Conservation (phyloP, 2,113 vertebrate genomes). For the Bungarus multicinctus region DNA sequence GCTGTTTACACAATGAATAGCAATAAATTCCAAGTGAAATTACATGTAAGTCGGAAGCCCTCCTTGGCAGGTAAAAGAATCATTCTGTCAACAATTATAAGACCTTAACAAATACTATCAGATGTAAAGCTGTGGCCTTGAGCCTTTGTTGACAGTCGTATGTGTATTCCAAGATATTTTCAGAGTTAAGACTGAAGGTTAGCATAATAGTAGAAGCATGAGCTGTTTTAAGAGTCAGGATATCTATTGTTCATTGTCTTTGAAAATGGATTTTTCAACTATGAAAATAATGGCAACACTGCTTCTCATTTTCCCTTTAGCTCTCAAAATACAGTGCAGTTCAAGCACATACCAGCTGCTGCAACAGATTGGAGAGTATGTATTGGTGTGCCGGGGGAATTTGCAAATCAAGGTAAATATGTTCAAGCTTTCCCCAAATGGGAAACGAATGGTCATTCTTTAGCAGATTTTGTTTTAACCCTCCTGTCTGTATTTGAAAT, state of each 20-base stretch:
- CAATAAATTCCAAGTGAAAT: background rate
- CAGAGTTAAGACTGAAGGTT: background rate
- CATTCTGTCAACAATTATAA: background rate
- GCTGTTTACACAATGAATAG: background rate
- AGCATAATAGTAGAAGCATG: constrained; percentile 19
- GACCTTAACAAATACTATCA: constrained; percentile 29
- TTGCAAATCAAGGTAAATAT: constrained; percentile 85
- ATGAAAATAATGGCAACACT: background rate
- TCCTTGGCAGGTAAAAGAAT: constrained; percentile 5
- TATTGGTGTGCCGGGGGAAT: constrained; percentile 78
- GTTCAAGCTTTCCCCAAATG: constrained; percentile 39
- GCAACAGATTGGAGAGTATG: constrained; percentile 84
- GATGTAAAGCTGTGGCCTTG: background rate
- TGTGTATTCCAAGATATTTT: constrained; percentile 13
- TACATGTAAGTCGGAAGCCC: background rate
- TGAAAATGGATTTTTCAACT: constrained; percentile 19
- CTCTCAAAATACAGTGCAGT: constrained; percentile 89
- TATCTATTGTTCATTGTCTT: background rate
- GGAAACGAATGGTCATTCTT: constrained; percentile 34
- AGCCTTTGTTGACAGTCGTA: background rate
- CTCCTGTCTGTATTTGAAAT: background rate
- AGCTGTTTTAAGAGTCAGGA: background rate
- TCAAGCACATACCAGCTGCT: constrained; percentile 79
- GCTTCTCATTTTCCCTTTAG: constrained; percentile 61
- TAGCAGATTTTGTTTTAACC: constrained; percentile 31